Conservation (phyloP, 2,797 vertebrate species). For the Vultur gryphus region DNA sequence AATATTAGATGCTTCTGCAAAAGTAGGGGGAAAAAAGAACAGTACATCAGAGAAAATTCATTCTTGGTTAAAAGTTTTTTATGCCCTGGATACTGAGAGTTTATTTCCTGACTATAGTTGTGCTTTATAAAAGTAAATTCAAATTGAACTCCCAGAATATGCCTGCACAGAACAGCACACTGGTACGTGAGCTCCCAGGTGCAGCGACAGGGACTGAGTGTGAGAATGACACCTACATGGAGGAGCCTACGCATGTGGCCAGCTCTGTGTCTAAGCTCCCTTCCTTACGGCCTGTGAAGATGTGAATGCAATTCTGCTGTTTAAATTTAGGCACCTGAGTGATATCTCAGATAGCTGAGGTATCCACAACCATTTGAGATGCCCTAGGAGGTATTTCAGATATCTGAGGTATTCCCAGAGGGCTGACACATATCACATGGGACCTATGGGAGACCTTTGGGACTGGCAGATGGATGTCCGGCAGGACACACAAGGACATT, state of each 20-base stretch:
- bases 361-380: background rate
- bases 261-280: background rate
- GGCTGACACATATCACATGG: background rate
- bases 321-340: background rate
- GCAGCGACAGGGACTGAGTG: too few relatives aligned
- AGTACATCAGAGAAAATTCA: background rate
- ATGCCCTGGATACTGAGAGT: background rate
- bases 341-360: background rate
- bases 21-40: background rate
- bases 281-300: background rate
- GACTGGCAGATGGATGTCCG: background rate
- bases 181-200: background rate
- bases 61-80: background rate
- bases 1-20: background rate
- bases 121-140: background rate
- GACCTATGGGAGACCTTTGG: background rate
- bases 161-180: background rate
- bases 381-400: background rate
- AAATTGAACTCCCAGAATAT: background rate
- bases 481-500: background rate
- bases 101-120: background rate
- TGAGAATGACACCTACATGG: background rate
- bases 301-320: background rate
- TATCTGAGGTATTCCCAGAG: background rate
- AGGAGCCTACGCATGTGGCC: background rate